A percentile compares a stretch with the other conserved stretches of the same genome.
These are phyloP conservation scores for Tylochromis polylepis DNA, from an alignment of 2,113 vertebrate species.

Conservation along the genomic window DNA sequence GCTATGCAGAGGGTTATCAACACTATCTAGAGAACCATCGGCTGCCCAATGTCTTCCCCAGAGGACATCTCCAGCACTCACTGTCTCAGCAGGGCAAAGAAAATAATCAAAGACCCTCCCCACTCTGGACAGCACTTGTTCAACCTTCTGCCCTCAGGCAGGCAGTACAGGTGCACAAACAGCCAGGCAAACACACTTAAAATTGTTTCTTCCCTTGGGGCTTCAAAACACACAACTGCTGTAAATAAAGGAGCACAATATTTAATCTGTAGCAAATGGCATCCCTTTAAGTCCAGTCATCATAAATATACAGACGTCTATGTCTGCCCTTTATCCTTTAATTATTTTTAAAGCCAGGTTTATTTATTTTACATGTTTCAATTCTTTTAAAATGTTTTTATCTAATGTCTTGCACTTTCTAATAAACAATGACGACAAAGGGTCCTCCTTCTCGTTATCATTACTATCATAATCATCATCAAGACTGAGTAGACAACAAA, in stretches of 20 bases:
- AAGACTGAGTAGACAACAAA: background rate
- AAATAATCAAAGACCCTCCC: background rate
- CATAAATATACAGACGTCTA: background rate
- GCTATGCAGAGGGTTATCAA: background rate
- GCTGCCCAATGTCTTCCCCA: background rate
- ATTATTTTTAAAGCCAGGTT: background rate
- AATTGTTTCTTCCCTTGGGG: background rate
- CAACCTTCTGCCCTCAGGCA: background rate
- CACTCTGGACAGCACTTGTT: background rate
- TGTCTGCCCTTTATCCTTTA: background rate
- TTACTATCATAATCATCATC: background rate
- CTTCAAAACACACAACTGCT: background rate
- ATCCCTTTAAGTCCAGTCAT: background rate
- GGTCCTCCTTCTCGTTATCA: background rate
- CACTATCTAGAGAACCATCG: background rate
- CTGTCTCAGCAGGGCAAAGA: background rate
- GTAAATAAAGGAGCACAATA: background rate
- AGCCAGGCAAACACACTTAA: background rate
- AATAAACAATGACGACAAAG: background rate
- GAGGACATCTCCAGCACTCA: background rate
- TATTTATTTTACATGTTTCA: background rate
- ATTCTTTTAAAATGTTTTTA: background rate
- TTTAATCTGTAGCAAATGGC: background rate
- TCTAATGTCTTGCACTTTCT: background rate
- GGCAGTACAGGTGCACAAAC: background rate